Percentiles rank a stretch among this genome's conserved stretches.
Conservation (phyloP, 2,113 vertebrate species). For the Gallinago media region DNA sequence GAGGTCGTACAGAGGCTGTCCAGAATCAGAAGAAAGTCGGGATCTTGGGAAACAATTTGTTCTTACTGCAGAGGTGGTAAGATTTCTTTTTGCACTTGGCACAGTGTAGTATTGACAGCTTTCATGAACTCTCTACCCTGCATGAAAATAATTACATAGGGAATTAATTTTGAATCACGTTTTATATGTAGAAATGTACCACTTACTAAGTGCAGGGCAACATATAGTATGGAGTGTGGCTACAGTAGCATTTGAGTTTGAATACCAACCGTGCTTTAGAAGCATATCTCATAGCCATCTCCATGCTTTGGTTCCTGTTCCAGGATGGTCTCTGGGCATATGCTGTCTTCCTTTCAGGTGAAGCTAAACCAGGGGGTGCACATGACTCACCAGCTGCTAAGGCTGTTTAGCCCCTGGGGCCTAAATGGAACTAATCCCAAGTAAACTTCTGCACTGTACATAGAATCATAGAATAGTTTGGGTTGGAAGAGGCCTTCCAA, state of each 20-base stretch:
- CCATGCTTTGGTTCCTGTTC: background rate
- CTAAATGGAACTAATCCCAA: background rate
- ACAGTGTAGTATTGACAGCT: background rate
- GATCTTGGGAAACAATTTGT: conserved; percentile 12
- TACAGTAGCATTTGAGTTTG: background rate
- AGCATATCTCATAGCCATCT: background rate
- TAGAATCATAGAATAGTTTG: background rate
- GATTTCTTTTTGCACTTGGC: conserved; percentile 29
- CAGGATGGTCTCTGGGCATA: background rate
- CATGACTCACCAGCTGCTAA: background rate
- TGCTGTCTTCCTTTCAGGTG: background rate
- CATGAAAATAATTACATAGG: conserved; percentile 8
- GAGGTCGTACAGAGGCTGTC: background rate
- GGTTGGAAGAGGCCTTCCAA: background rate
- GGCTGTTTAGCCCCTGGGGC: background rate
- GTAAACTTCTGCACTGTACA: background rate
- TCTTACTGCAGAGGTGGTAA: conserved; percentile 15
- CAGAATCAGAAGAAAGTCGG: background rate
- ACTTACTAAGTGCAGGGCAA: background rate
- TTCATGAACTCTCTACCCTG: background rate
- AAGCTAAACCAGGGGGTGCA: background rate
- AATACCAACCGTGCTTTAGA: background rate
- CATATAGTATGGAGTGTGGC: background rate
- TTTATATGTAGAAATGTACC: conserved; percentile 63
- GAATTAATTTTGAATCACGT: conserved; percentile 57